A percentile compares a stretch with the other conserved stretches of the same genome.
phyloP scores from a whole-genome alignment of 2,797 vertebrate genomes.

The Ctenopoma multispine region DNA sequence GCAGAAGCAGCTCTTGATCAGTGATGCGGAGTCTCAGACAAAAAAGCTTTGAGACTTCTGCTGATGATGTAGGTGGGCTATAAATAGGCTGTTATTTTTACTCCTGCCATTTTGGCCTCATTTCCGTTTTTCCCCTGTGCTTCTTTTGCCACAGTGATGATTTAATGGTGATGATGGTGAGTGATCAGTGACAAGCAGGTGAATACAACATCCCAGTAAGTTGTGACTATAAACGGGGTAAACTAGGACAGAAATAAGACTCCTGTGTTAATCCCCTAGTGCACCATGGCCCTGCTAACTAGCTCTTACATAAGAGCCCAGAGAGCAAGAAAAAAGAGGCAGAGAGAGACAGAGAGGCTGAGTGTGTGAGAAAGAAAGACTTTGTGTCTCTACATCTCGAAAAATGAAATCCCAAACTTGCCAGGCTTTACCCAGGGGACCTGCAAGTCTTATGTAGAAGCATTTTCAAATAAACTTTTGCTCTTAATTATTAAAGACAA shows the following conservation, averaged over 20 bases:
- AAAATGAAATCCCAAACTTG: constrained; percentile 73
- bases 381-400: constrained; percentile 51
- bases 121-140: constrained; percentile 80
- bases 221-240: constrained; percentile 66
- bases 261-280: constrained; percentile 79
- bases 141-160: constrained; percentile 73
- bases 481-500: constrained; percentile 78
- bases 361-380: constrained; percentile 52
- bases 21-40: constrained; percentile 63
- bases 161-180: constrained; percentile 69
- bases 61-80: constrained; percentile 84
- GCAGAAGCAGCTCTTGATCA: constrained; percentile 60
- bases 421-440: constrained; percentile 61
- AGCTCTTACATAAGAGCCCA: constrained; percentile 80
- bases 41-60: constrained; percentile 79
- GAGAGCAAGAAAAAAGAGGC: constrained; percentile 65
- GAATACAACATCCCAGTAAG: constrained; percentile 56
- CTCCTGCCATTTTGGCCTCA: constrained; percentile 86
- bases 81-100: constrained; percentile 89
- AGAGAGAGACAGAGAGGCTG: constrained; percentile 42
- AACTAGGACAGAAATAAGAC: constrained; percentile 77
- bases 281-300: constrained; percentile 77
- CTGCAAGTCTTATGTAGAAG: constrained; percentile 63
- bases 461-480: constrained; percentile 72
- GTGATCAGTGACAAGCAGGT: constrained; percentile 61